phyloP scores from a whole-genome alignment of 2,888 invertebrate genomes.

The Clepsis dumicolana region DNA sequence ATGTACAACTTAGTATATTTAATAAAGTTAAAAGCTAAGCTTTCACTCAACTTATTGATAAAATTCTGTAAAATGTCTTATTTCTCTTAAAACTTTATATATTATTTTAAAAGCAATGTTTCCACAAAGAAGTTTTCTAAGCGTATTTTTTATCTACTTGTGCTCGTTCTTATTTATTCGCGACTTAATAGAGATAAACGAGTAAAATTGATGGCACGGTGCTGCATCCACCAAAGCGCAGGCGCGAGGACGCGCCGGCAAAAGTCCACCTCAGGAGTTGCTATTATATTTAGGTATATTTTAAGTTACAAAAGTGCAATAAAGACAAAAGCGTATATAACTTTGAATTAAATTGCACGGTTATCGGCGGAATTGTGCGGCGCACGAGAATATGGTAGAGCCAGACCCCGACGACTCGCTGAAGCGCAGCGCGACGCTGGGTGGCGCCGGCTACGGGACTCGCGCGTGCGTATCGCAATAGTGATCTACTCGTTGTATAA shows the following conservation, averaged over 20 bases:
- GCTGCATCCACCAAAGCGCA: constrained; percentile 11
- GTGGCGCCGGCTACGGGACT: neutral
- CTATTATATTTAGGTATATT: neutral
- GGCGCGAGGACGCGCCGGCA: neutral
- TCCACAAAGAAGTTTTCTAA: constrained; percentile 57
- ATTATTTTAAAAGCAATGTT: constrained; percentile 50
- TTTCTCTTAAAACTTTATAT: constrained; percentile 35
- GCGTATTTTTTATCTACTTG: constrained; percentile 59
- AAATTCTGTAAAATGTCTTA: constrained; percentile 42
- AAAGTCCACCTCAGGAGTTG: neutral
- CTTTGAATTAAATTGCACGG: neutral
- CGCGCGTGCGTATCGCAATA: constrained; percentile 39
- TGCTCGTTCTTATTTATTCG: constrained; percentile 56
- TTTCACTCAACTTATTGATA: constrained; percentile 43
- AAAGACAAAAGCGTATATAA: neutral
- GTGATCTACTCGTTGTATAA: constrained; percentile 71
- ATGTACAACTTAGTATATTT: constrained; percentile 48
- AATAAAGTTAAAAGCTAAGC: constrained; percentile 45
- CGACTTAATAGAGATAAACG: constrained; percentile 40
- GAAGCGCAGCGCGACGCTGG: neutral
- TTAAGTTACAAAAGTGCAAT: neutral
- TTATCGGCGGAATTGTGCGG: neutral
- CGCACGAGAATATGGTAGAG: neutral
- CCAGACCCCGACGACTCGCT: neutral
- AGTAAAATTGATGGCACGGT: constrained; percentile 20